Evolutionary conservation across 2,888 invertebrate genomes (phyloP), one percentile per base, ranked within the genome.

Genomic region (Panzeria rudis): DNA sequence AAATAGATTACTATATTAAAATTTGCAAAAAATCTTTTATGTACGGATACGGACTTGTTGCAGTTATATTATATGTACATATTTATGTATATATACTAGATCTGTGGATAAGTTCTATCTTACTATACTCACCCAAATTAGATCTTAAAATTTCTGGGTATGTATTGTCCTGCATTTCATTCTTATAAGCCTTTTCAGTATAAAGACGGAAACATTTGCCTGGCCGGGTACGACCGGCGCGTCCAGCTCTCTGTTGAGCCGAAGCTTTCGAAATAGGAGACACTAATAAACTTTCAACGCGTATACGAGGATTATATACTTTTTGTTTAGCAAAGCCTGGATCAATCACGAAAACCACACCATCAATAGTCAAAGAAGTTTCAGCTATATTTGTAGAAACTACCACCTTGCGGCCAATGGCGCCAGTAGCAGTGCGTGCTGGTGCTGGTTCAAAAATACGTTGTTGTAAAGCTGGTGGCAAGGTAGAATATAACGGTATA

Each of bases 281-380:
- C 9, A 99, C 99, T 1, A 99, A 93, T 15, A 99, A 94, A 3
- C 99, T 99, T 93, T 99, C 99, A 5, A 99, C 99, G 77, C 99
- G 95, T 87, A 94, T 94, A 86, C 94, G 92, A 3, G 94, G 94
- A 92, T 94, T 94, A 88, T 94, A 94, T 0, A 96, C 97, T 94
- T 99, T 99, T 92, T 99, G 99, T 91, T 99, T 99, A 0, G 99
- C 98, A 93, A 99, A 99, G 11, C 99, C 99, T 0, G 99, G 99
- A 93, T 99, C 99, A 90, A 99, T 99, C 11, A 99, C 99, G 92
- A 99, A 99, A 13, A 99, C 99, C 1, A 99, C 99, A 64, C 99
- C 99, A 90, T 99, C 99, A 89, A 99, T 99, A 6, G 99, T 99
- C 29, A 99, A 93, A 0, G 99, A 99, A 0, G 99, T 99, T 93